These are phyloP conservation scores for Mixornis gularis DNA, from an alignment of 2,113 vertebrate genomes.

Conservation along the genomic window DNA sequence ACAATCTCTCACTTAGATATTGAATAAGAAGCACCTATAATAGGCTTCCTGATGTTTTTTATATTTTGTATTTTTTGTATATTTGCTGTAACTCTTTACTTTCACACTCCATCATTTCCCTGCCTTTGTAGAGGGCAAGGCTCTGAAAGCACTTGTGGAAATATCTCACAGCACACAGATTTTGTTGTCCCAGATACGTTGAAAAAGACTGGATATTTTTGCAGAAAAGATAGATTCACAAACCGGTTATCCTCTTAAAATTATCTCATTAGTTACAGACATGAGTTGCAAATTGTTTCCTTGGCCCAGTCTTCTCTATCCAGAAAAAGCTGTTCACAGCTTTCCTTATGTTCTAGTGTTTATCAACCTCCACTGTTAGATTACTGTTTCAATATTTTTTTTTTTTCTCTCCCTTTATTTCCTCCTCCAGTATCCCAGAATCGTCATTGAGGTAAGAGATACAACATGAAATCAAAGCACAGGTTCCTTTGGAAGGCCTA, in stretches of 20 bases:
- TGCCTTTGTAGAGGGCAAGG: neutral
- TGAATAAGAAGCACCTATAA: neutral
- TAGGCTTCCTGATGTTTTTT: neutral
- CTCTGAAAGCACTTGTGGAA: neutral
- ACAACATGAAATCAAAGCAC: neutral
- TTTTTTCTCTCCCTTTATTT: neutral
- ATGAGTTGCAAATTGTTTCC: neutral
- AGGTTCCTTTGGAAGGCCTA: neutral
- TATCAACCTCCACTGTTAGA: neutral
- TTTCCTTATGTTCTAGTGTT: neutral
- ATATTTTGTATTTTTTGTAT: neutral
- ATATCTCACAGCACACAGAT: neutral
- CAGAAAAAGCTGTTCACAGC: neutral
- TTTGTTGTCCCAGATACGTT: neutral
- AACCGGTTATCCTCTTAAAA: neutral
- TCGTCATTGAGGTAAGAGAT: slow-evolving; percentile 53
- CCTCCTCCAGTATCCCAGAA: slow-evolving; percentile 47
- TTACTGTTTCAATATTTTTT: neutral
- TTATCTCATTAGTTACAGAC: neutral
- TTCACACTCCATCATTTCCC: neutral
- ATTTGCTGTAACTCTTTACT: neutral
- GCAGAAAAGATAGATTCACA: neutral
- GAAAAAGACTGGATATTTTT: neutral
- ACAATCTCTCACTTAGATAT: neutral
- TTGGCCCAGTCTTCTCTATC: neutral